A percentile compares a stretch with the other conserved stretches of the same genome.
phyloP scores from a whole-genome alignment of 2,113 vertebrate species.

The Apteryx owenii region DNA sequence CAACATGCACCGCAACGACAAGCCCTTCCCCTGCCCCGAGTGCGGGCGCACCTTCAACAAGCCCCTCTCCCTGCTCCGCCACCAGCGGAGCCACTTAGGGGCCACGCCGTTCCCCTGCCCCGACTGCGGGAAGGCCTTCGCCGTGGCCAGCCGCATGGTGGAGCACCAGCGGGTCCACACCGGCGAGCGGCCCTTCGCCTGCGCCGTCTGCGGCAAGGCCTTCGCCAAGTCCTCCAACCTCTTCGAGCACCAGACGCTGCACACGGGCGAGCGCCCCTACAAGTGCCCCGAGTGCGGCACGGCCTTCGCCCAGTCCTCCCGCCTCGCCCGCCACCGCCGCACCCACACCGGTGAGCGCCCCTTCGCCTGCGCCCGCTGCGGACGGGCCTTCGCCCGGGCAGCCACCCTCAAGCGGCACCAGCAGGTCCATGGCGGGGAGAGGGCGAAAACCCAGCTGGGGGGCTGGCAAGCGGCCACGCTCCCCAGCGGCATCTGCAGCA shows the following conservation, averaged over 20 bases:
- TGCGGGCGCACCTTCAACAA: slow-evolving; percentile 87
- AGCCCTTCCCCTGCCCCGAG: slow-evolving; percentile 82
- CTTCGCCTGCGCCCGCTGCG: slow-evolving; percentile 39
- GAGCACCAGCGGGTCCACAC: slow-evolving; percentile 84
- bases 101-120: slow-evolving; percentile 84
- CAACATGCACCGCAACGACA: slow-evolving; percentile 84
- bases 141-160: slow-evolving; percentile 82
- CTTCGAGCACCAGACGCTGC: slow-evolving; percentile 83
- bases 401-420: slow-evolving; percentile 64
- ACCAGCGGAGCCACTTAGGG: slow-evolving; percentile 85
- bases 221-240: slow-evolving; percentile 86
- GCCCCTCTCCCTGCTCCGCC: slow-evolving; percentile 82
- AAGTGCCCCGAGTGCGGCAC: slow-evolving; percentile 80
- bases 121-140: slow-evolving; percentile 74
- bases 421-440: slow-evolving; percentile 74
- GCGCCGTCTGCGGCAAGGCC: slow-evolving; percentile 70
- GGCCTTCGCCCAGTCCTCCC: slow-evolving; percentile 78
- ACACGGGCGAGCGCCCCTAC: slow-evolving; percentile 81
- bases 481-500: too few species aligned
- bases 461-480: too few species aligned
- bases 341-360: slow-evolving; percentile 58
- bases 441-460: slow-evolving; percentile 33
- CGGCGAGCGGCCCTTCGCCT: slow-evolving; percentile 48
- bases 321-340: slow-evolving; percentile 71
- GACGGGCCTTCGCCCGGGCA: slow-evolving; percentile 47